Evolutionary conservation across 1,140 invertebrate species (phyloP).

Genomic region (Zaprionus gabonicus): DNA sequence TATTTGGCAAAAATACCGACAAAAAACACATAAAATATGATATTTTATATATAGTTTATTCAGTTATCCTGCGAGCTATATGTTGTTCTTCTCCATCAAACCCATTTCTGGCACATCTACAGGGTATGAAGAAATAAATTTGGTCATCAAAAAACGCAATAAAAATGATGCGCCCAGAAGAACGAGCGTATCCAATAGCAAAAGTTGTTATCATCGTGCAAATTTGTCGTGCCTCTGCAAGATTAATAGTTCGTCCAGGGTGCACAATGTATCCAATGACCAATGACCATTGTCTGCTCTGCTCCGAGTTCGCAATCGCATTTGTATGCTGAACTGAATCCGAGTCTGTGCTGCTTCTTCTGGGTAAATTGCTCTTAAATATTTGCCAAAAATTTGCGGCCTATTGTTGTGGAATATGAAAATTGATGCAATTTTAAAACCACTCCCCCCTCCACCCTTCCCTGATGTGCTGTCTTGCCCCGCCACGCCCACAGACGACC

Average conservation of each 20-base stretch:
- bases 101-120: background rate
- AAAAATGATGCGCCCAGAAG: constrained; percentile 65
- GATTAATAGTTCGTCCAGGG: constrained; percentile 62
- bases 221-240: constrained; percentile 48
- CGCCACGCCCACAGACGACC: constrained; percentile 4
- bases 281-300: background rate
- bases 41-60: too few species aligned
- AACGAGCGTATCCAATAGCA: constrained; percentile 39
- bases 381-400: constrained; percentile 68
- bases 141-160: constrained; percentile 58
- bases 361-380: constrained; percentile 57
- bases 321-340: constrained; percentile 58
- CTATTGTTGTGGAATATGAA: constrained; percentile 51
- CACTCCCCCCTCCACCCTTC: background rate
- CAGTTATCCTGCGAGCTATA: too few species aligned
- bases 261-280: constrained; percentile 17
- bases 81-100: too few species aligned
- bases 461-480: background rate
- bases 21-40: constrained; percentile 14
- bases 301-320: constrained; percentile 8
- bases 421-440: constrained; percentile 74
- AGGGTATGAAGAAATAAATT: constrained; percentile 15
- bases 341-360: background rate
- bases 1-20: background rate
- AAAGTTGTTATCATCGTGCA: constrained; percentile 46